Base-by-base conservation (phyloP, 2,113 vertebrate species). In the Dicerorhinus sumatrensis region DNA sequence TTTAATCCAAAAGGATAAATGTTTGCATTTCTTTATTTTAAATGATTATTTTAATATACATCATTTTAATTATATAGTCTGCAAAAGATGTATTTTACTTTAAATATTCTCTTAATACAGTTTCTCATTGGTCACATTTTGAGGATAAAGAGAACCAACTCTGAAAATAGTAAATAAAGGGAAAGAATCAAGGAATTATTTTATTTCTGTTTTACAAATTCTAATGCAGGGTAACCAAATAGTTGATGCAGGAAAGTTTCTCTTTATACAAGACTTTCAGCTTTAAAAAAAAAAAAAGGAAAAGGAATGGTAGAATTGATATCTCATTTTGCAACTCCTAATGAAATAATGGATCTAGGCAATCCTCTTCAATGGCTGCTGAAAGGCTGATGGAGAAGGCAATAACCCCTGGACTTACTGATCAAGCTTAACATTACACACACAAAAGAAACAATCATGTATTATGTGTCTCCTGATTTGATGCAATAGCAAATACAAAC, bases 21-120 rank as follows among this genome's bases (percentile, higher is more conserved):
- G 2, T 69, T 65, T 60, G 33, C 58, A 31, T 65, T 67, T 81
- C 31, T 46, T 72, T 73, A 73, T 62, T 88, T 93, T 27, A 76
- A n/a, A 58, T 89, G 39, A 69, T 48, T 76, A 67, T 63, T 48
- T 48, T 48, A 48, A 12, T 48, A 48, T 85, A 36, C 69, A 51
- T 23, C 73, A 85, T 60, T 81, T 86, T 95, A 79, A 51, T 42
- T 88, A 33, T 39, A 63, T 85, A 27, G 2, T 36, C 72, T 89
- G 72, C 63, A 81, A 92, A 82, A n/a, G 21, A 36, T 81, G 8
- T 29, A 54, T 86, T 95, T 95, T 72, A 73, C 21, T 92, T 56
- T 10, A 48, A 48, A 48, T 48, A 29, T 72, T 80, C 18, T 92
- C 29, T 51, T 79, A 56, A 4, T 67, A 82, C 13, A 56, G 33